A percentile compares a stretch with the other conserved stretches of the same genome.
Conservation (phyloP, 1,140 invertebrate genomes). For the Atopsyche davidsoni region DNA sequence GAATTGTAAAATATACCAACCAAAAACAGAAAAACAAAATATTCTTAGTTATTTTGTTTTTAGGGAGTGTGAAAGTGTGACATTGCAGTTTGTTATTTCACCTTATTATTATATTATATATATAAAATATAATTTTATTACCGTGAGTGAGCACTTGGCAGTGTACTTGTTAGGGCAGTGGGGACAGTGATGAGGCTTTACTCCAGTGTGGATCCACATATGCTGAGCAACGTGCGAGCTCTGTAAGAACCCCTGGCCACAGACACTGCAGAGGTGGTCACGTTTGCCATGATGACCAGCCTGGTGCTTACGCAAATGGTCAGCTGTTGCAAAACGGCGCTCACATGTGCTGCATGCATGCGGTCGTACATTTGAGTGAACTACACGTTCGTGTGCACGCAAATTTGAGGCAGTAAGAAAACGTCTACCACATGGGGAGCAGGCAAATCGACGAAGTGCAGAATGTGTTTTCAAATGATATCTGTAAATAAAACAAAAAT, state of each 20-base stretch:
- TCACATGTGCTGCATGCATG: constrained; percentile 9
- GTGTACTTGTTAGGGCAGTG: constrained; percentile 20
- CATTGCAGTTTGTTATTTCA: too few species aligned
- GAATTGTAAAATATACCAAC: too few species aligned
- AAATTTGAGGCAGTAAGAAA: constrained; percentile 18
- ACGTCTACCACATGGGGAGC: constrained; percentile 7
- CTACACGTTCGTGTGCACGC: constrained; percentile 5
- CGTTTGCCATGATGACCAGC: constrained; percentile 6
- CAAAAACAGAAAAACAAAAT: too few species aligned
- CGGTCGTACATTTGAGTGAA: constrained; percentile 15
- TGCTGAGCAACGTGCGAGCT: constrained; percentile 24
- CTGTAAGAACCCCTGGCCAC: constrained; percentile 21
- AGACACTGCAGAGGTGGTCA: constrained; percentile 16
- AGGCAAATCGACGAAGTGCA: constrained; percentile 2
- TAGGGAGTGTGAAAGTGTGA: too few species aligned
- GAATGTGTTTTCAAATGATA: constrained; percentile 24
- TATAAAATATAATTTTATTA: too few species aligned
- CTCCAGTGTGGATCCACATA: constrained; percentile 24
- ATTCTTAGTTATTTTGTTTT: too few species aligned
- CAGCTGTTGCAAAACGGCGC: constrained; percentile 9
- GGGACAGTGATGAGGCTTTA: constrained; percentile 20
- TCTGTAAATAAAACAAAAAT: constrained; percentile 10
- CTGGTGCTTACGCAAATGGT: constrained; percentile 25
- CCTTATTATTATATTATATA: too few species aligned
- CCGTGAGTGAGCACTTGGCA: too few species aligned